Percentiles rank a stretch among this genome's conserved stretches.
These are phyloP conservation scores for Dromococcyx pavoninus DNA, from an alignment of 2,797 vertebrate genomes.

Conservation along the genomic window DNA sequence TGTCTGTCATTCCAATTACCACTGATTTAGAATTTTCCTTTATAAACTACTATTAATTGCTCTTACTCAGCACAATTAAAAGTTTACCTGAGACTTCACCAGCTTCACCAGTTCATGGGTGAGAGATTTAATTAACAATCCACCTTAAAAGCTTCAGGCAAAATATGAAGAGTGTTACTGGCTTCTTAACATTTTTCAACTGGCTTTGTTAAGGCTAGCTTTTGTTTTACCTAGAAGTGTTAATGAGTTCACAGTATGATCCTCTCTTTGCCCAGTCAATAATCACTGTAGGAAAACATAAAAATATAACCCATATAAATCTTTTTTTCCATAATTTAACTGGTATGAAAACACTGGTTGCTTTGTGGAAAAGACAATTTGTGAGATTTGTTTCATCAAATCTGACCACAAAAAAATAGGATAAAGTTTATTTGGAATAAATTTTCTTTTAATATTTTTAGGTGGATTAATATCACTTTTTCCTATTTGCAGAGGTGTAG, in stretches of 20 bases:
- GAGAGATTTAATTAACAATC: conserved; percentile 35
- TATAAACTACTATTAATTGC: conserved; percentile 70
- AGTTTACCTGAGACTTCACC: conserved; percentile 68
- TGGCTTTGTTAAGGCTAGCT: conserved; percentile 24
- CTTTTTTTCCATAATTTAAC: background rate
- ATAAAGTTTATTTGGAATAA: background rate
- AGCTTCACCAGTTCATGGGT: background rate
- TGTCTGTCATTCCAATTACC: conserved; percentile 77
- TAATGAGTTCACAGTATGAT: background rate
- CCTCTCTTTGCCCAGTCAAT: background rate
- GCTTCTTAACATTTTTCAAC: conserved; percentile 23
- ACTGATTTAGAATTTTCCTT: conserved; percentile 71
- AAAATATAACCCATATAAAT: background rate
- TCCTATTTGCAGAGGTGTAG: background rate
- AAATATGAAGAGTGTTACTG: background rate
- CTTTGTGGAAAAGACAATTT: background rate
- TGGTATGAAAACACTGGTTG: background rate
- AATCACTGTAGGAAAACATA: background rate
- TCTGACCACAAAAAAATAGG: background rate
- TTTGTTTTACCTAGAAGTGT: conserved; percentile 6
- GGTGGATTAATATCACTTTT: background rate
- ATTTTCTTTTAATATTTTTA: background rate
- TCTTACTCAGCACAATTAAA: conserved; percentile 72
- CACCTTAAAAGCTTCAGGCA: conserved; percentile 15
- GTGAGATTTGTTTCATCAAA: background rate